Evolutionary conservation across 2,113 vertebrate species (phyloP).

Genomic region (Neotoma lepida): DNA sequence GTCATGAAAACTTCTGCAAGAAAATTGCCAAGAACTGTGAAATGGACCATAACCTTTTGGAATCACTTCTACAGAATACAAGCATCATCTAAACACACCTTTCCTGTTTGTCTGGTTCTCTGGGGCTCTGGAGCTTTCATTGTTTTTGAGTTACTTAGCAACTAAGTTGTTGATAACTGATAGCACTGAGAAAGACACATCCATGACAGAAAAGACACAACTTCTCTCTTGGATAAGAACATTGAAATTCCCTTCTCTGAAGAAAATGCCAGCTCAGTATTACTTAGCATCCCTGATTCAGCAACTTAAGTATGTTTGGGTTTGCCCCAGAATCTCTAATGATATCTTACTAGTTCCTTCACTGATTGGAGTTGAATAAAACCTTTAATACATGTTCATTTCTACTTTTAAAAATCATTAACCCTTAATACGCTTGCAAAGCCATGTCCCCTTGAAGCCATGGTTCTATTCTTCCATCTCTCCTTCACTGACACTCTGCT

Average conservation of each 20-base stretch:
- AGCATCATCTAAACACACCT: neutral
- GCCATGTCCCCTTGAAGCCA: neutral
- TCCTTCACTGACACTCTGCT: neutral
- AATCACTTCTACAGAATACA: neutral
- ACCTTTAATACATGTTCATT: neutral
- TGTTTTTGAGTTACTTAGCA: neutral
- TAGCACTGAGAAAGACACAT: neutral
- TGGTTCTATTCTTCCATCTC: neutral
- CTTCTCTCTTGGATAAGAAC: neutral
- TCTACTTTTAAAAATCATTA: neutral
- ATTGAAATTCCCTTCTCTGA: neutral
- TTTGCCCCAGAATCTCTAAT: neutral
- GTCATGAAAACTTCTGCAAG: neutral
- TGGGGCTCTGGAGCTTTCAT: neutral
- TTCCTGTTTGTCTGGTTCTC: neutral
- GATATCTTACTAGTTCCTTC: neutral
- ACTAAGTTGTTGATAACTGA: neutral
- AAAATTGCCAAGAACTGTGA: neutral
- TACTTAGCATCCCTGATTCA: neutral
- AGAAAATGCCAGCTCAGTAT: neutral
- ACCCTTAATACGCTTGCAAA: neutral
- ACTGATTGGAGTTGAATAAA: slow-evolving; percentile 5
- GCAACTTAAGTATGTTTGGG: neutral
- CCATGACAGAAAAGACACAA: neutral
- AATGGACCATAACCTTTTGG: neutral